Conservation (phyloP, 2,888 invertebrate species). For the Lymantria dispar region DNA sequence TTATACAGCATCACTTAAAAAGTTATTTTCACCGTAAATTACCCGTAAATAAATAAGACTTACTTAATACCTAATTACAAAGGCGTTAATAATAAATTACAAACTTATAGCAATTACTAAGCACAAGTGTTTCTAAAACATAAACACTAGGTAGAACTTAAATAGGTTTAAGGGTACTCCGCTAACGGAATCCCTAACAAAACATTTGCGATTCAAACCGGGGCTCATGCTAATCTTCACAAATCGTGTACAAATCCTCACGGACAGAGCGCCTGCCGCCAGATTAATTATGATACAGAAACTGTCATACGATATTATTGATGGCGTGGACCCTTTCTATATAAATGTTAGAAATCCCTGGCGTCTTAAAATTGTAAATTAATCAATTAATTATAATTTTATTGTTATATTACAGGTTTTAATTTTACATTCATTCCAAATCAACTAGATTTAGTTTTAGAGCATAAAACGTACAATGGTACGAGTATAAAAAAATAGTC, state of each 20-base stretch:
- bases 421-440: no score
- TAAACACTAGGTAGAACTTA: not conserved
- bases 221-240: not conserved
- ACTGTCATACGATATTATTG: slow-evolving; percentile 16
- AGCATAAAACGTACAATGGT: no score
- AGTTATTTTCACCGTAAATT: no score
- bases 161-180: not conserved
- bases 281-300: slow-evolving; percentile 32
- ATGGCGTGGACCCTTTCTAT: not conserved
- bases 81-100: no score
- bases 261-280: slow-evolving; percentile 9
- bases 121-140: not conserved
- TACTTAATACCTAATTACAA: no score
- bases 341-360: not conserved
- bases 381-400: not conserved
- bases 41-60: no score
- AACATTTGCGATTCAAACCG: not conserved
- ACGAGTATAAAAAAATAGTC: no score
- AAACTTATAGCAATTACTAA: no score
- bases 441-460: no score
- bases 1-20: no score
- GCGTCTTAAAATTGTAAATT: not conserved
- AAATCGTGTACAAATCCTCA: slow-evolving; percentile 22
- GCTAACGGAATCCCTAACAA: not conserved
- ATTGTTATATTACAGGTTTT: not conserved